These are phyloP conservation scores for Ditylenchus dipsaci DNA, from an alignment of 1,140 invertebrate genomes.

Conservation along the genomic window DNA sequence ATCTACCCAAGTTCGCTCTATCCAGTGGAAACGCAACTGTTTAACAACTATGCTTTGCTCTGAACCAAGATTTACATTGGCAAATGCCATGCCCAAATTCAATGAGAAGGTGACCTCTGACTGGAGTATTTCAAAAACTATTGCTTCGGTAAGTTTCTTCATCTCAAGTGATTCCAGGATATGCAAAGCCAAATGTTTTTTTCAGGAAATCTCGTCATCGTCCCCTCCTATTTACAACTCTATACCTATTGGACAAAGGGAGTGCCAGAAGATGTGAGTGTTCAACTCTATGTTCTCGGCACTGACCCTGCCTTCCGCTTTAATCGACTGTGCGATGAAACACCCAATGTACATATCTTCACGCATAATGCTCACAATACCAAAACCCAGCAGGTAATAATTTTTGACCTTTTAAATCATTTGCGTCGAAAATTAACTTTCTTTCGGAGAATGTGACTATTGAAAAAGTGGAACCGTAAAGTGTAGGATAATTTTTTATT, in stretches of 20 bases:
- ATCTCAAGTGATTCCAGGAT: background rate
- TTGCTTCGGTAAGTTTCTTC: background rate
- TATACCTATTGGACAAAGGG: conserved; percentile 2
- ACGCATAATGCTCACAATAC: no score
- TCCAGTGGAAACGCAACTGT: conserved; percentile 8
- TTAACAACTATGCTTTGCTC: conserved; percentile 7
- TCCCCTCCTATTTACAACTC: background rate
- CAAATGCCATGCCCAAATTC: background rate
- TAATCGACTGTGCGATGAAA: conserved; percentile 5
- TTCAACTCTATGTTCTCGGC: conserved; percentile 4
- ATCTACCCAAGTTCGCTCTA: background rate
- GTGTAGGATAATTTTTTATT: no score
- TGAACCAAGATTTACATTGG: background rate
- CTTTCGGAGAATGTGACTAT: no score
- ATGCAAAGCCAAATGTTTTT: background rate
- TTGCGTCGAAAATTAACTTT: no score
- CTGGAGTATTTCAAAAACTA: conserved; percentile 4
- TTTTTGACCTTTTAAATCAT: no score
- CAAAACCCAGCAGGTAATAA: no score
- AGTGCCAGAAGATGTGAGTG: background rate
- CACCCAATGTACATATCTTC: conserved; percentile 6
- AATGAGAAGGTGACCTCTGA: conserved; percentile 5
- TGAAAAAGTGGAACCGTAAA: no score
- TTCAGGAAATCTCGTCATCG: background rate
- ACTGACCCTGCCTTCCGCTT: conserved; percentile 6